phyloP scores from a whole-genome alignment of 2,888 invertebrate genomes.

The Calliscelio sp. region DNA sequence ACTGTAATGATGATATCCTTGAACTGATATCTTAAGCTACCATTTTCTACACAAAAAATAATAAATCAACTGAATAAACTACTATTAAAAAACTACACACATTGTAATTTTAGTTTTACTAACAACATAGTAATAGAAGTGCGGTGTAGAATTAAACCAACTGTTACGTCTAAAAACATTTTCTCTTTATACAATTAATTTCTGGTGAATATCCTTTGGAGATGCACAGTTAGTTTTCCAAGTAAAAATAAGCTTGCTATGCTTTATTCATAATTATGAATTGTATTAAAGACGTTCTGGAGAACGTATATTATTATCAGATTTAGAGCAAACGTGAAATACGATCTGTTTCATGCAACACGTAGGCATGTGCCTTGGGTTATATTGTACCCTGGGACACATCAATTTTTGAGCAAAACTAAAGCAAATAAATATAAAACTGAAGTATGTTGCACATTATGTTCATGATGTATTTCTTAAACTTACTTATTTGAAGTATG shows the following conservation, averaged over 20 bases:
- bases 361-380: neutral
- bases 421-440: neutral
- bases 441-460: neutral
- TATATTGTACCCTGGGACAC: neutral
- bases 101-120: no score
- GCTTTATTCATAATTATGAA: neutral
- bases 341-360: neutral
- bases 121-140: no score
- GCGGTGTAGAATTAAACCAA: no score
- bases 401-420: neutral
- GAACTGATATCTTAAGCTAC: no score
- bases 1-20: no score
- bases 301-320: conserved; percentile 6
- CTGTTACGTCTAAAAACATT: neutral
- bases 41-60: no score
- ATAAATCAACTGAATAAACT: no score
- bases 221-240: neutral
- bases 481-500: no score
- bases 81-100: no score
- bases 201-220: neutral
- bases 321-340: neutral
- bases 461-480: no score
- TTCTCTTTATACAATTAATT: neutral
- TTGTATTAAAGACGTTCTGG: neutral
- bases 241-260: neutral